These are phyloP conservation scores for Temnothorax longispinosus DNA, from an alignment of 1,140 invertebrate genomes.

Conservation along the genomic window DNA sequence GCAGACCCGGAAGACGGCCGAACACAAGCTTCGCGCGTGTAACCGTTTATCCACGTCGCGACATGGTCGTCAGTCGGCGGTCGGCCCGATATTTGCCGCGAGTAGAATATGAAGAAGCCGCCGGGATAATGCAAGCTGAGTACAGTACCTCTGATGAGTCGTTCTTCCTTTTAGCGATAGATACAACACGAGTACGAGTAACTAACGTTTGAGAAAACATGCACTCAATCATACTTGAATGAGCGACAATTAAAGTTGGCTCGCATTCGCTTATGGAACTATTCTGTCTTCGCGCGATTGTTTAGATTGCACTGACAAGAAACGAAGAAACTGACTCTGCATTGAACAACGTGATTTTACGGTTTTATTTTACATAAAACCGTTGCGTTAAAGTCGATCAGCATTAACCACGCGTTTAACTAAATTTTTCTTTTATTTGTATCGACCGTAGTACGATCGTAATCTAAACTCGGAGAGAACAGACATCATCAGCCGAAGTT, in stretches of 20 bases:
- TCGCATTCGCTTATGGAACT: background rate
- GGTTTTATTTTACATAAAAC: background rate
- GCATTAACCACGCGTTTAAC: background rate
- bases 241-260: slow-evolving; percentile 32
- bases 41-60: slow-evolving; percentile 40
- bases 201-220: slow-evolving; percentile 28
- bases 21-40: background rate
- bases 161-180: slow-evolving; percentile 16
- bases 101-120: slow-evolving; percentile 15
- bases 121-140: slow-evolving; percentile 17
- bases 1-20: slow-evolving; percentile 19
- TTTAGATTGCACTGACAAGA: background rate
- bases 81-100: slow-evolving; percentile 20
- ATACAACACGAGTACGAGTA: background rate
- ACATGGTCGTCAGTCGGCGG: slow-evolving; percentile 13
- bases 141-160: slow-evolving; percentile 28
- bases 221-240: slow-evolving; percentile 43
- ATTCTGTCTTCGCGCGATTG: background rate
- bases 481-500: background rate
- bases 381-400: background rate
- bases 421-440: slow-evolving; percentile 3
- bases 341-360: slow-evolving; percentile 6
- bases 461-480: background rate
- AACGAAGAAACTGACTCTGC: background rate
- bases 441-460: background rate